Conservation (phyloP, 2,888 invertebrate genomes). For the Eilema depressum region DNA sequence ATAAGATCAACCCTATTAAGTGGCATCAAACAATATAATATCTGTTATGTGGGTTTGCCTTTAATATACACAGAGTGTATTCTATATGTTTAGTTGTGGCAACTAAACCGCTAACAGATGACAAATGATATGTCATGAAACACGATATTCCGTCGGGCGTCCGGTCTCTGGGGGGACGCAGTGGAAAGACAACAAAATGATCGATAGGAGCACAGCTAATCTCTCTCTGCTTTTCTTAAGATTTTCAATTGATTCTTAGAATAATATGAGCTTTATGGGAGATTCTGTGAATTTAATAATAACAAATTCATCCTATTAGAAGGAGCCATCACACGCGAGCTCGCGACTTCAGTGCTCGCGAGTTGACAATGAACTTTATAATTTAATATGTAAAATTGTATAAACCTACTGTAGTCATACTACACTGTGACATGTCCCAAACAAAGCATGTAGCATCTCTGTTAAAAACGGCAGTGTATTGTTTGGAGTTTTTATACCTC, state of each 20-base stretch:
- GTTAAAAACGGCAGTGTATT: conserved; percentile 38
- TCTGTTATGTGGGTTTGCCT: not conserved
- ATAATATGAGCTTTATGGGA: too few relatives aligned
- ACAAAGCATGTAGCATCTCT: conserved; percentile 27
- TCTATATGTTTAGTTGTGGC: too few relatives aligned
- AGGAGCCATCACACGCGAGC: too few relatives aligned
- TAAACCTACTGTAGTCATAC: not conserved
- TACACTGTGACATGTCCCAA: conserved; percentile 18
- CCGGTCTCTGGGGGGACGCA: not conserved
- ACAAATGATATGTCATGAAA: not conserved
- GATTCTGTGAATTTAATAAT: not conserved
- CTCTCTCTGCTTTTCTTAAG: not conserved
- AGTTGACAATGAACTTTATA: too few relatives aligned
- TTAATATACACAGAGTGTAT: not conserved
- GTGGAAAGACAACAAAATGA: not conserved
- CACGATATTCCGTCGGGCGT: not conserved
- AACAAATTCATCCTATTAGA: too few relatives aligned
- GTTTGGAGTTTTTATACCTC: conserved; percentile 34
- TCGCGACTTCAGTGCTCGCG: too few relatives aligned
- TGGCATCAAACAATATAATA: not conserved
- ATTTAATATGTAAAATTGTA: too few relatives aligned
- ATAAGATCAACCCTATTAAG: not conserved
- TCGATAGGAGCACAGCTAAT: too few relatives aligned
- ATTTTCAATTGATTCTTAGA: not conserved
- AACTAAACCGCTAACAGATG: not conserved